Evolutionary conservation across 2,797 vertebrate genomes (phyloP).

Genomic region (Micropoecilia bifurca): DNA sequence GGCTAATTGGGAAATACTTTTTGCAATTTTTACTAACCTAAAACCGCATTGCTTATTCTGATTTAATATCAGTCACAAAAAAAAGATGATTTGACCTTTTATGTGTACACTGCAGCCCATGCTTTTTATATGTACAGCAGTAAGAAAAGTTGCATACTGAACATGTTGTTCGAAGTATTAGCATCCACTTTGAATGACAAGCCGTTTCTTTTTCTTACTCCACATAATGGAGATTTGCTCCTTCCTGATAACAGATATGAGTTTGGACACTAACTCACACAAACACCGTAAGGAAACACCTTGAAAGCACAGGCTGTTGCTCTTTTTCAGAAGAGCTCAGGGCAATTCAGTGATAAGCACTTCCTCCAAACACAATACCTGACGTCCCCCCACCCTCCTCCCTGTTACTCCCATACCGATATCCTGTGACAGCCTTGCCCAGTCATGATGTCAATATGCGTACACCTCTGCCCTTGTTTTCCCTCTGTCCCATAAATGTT

Average conservation of each 20-base stretch:
- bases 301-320: conserved; percentile 55
- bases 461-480: conserved; percentile 66
- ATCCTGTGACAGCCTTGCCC: conserved; percentile 67
- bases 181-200: conserved; percentile 29
- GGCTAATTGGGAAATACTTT: background rate
- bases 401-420: conserved; percentile 42
- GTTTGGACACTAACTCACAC: conserved; percentile 28
- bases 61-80: background rate
- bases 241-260: conserved; percentile 57
- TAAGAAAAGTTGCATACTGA: background rate
- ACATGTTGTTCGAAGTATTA: conserved; percentile 3
- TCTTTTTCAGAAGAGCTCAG: conserved; percentile 59
- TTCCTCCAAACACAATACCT: conserved; percentile 69
- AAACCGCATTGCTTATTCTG: background rate
- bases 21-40: background rate
- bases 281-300: conserved; percentile 24
- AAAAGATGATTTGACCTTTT: background rate
- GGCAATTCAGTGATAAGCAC: conserved; percentile 63
- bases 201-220: conserved; percentile 19
- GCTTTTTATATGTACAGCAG: background rate
- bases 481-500: conserved; percentile 74
- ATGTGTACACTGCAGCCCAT: background rate
- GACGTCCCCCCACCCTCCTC: conserved; percentile 36
- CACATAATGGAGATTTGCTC: conserved; percentile 33
- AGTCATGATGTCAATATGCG: conserved; percentile 68